Conservation (phyloP, 2,888 invertebrate species). For the Thereva nobilitata region DNA sequence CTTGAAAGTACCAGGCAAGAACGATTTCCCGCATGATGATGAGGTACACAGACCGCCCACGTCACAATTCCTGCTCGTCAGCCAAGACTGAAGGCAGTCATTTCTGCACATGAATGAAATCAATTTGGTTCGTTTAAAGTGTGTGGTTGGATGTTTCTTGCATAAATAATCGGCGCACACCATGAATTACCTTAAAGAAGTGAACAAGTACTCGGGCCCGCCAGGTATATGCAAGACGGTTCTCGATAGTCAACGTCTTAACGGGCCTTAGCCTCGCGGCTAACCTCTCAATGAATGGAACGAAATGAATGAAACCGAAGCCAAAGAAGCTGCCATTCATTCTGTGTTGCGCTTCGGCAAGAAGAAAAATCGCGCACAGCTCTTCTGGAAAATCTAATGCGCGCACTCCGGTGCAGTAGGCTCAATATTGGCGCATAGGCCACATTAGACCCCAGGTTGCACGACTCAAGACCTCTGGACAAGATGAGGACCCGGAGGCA, state of each 20-base stretch:
- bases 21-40: too few relatives aligned
- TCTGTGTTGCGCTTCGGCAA: neutral
- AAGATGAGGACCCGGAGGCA: too few relatives aligned
- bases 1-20: too few relatives aligned
- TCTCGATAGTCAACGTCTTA: constrained; percentile 12
- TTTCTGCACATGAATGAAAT: constrained; percentile 33
- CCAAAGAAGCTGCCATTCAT: neutral
- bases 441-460: neutral
- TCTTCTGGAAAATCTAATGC: constrained; percentile 10
- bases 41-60: neutral
- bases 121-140: constrained; percentile 32
- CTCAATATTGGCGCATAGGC: neutral
- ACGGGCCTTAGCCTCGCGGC: constrained; percentile 30
- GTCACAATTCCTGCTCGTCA: neutral
- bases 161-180: constrained; percentile 34
- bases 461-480: neutral
- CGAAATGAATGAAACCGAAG: constrained; percentile 29
- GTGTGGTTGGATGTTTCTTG: constrained; percentile 32
- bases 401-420: too few relatives aligned
- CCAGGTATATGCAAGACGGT: constrained; percentile 4
- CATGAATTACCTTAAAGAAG: constrained; percentile 28
- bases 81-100: constrained; percentile 13
- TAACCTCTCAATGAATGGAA: constrained; percentile 34
- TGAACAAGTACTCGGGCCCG: neutral
- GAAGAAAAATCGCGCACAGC: neutral